Conservation (phyloP, 1,140 invertebrate genomes). For the Oncopodura yosiiana region DNA sequence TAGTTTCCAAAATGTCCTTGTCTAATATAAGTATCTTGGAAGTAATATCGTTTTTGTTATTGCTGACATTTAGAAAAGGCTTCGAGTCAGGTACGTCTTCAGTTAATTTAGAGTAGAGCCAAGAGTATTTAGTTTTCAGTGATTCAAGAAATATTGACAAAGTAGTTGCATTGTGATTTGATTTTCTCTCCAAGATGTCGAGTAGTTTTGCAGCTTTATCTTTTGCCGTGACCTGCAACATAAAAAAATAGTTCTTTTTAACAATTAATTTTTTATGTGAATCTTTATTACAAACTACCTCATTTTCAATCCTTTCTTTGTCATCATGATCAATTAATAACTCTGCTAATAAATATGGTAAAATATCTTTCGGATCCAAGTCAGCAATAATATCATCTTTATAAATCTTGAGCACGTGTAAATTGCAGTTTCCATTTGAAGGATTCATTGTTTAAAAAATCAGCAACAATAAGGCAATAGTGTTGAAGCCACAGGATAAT, state of each 20-base stretch:
- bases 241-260: no score
- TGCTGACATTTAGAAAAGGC: not conserved
- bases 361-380: conserved; percentile 21
- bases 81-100: conserved; percentile 36
- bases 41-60: not conserved
- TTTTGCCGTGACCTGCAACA: conserved; percentile 10
- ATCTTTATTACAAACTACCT: conserved; percentile 13
- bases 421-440: not conserved
- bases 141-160: conserved; percentile 44
- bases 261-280: not conserved
- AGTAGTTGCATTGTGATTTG: conserved; percentile 21
- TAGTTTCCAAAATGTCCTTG: conserved; percentile 35
- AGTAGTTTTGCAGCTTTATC: conserved; percentile 20
- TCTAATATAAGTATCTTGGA: not conserved
- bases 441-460: conserved; percentile 12
- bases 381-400: conserved; percentile 18
- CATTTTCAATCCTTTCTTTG: conserved; percentile 26
- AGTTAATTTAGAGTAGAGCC: conserved; percentile 44
- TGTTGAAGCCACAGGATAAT: no score
- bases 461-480: no score
- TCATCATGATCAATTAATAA: conserved; percentile 21
- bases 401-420: not conserved
- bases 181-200: conserved; percentile 10
- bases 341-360: conserved; percentile 17
- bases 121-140: conserved; percentile 43